Percentiles rank a stretch among this genome's conserved stretches.
Conservation (phyloP, 2,113 vertebrate species). For the Murina feae region DNA sequence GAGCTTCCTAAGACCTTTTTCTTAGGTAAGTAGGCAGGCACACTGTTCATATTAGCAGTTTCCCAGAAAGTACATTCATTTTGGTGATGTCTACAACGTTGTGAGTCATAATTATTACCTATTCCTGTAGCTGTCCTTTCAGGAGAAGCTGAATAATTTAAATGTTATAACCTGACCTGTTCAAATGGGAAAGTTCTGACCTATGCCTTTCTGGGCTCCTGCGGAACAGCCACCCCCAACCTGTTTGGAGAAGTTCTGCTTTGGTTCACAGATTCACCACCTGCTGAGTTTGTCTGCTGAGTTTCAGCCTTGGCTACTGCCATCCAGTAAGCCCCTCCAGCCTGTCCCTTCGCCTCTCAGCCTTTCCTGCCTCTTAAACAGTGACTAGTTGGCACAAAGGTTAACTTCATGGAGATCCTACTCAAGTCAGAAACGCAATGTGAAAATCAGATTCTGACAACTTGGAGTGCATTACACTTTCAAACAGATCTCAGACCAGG, state of each 20-base stretch:
- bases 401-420: background rate
- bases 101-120: background rate
- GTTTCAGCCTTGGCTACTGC: background rate
- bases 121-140: background rate
- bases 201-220: background rate
- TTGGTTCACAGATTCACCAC: slow-evolving; percentile 37
- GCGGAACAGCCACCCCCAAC: background rate
- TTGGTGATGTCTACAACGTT: background rate
- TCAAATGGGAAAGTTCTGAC: slow-evolving; percentile 11
- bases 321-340: background rate
- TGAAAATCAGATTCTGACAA: slow-evolving; percentile 13
- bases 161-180: background rate
- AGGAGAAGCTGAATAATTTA: background rate
- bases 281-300: slow-evolving; percentile 41
- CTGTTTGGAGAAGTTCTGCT: slow-evolving; percentile 43
- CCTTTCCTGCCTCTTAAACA: background rate
- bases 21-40: background rate
- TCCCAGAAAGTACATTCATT: background rate
- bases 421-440: background rate
- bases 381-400: background rate
- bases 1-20: background rate
- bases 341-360: background rate
- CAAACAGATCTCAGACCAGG: background rate
- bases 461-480: background rate
- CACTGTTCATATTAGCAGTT: background rate